Base-by-base conservation (phyloP, 2,888 invertebrate genomes). In the Ophion slaviceki region DNA sequence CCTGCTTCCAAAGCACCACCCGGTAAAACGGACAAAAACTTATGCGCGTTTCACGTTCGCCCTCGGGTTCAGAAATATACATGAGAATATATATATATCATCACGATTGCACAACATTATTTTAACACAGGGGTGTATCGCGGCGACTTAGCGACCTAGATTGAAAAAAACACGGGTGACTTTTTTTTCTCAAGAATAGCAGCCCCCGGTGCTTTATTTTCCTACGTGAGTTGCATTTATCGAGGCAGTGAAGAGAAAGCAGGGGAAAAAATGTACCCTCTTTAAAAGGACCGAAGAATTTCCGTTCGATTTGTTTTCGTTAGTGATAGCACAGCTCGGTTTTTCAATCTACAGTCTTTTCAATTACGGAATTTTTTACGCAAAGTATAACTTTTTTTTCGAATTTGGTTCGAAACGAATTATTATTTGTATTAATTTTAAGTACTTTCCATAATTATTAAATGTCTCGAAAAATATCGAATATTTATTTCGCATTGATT, bases 91-190 rank as follows among this genome's bases (percentile, higher is more conserved):
- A 57, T 36, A 14, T 10, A 10, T 47, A 47, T 47, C 74, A 61
- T 24, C 53, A 71, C 59, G 45, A 45, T 72, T 72, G 76, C 86
- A 85, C 68, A 80, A 80, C 45, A 78, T 64, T 80, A 40, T 85
- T 82, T 80, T 76, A 61, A 82, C 53, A 40, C 75, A 24, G 62
- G 20, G 59, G 36, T 75, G 62, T 64, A 68, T 72, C 47, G 59
- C 47, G 59, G 68, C 68, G 80, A 47, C 68, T 75, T 24, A 53
- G 66, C 71, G 67, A 76, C 71, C 61, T 80, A 78, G 78, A 87
- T 76, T 81, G 70, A 47, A 75, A 87, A 53, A 87, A 87, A 85
- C 84, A 90, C 85, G 91, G 85, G 83, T 74, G 64, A 14, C 45
- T 71, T 82, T 74, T 40, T 20, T 84, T 61, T 53, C 14, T 59